Base-by-base conservation (phyloP, 2,888 invertebrate species). In the Prosopocoilus inquinatus region DNA sequence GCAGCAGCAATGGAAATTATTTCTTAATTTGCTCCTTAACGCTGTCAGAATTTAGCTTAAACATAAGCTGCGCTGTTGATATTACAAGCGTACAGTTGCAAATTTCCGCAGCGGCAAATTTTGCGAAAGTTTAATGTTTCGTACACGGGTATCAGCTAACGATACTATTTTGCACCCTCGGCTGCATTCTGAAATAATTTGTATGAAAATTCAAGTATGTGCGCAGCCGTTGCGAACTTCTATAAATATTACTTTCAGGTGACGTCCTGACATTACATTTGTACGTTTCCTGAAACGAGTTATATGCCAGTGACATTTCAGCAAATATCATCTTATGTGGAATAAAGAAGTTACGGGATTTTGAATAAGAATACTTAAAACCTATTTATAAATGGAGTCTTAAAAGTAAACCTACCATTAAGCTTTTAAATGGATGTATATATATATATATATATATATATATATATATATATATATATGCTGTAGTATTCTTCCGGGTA, bases 251-350 rank as follows among this genome's bases (percentile, higher is more conserved):
- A 28, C 20, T 28, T 28, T 28, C 20, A 28, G 20, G 20, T 28
- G 20, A 28, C 20, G 20, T 28, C 20, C 7, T 28, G 20, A 28
- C 20, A 28, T 28, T 79, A 77, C 0, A 77, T 71, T 11, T 65
- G 66, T 9, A 64, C 51, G 50, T 56, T 32, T 20, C 55, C 35
- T 5, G 34, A 35, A 1, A 74, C 73, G n/a, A 80, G 64, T 1
- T 79, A 75, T 50, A 82, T 80, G 20, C 20, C 1, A 5, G 20
- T 28, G 20, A 28, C 20, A 28, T 28, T 28, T 28, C 20, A 28
- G 20, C 7, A 28, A 28, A 28, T 7, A 5, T 28, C 3, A 7
- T 28, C 20, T 28, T 28, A 5, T 4, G 20, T 28, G 20, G 20
- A 3, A 28, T 28, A 28, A 28, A 28, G 20, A 28, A 28, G 7